Conservation (phyloP, 2,888 invertebrate genomes). For the Calliphora vomitoria region DNA sequence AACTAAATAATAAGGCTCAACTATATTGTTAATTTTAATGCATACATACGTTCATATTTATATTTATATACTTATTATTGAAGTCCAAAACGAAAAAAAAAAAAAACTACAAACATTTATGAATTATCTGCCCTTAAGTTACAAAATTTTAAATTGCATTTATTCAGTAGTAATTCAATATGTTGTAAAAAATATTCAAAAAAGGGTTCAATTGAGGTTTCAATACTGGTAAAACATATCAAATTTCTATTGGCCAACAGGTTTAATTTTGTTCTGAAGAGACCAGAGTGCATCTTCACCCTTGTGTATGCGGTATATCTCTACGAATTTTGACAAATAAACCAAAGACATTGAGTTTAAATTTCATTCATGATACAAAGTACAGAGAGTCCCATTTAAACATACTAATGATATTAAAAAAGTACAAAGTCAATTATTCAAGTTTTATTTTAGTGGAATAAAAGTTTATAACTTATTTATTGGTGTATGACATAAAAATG, state of each 20-base stretch:
- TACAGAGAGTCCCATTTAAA: too few relatives aligned
- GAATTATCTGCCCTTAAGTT: slow-evolving; percentile 31
- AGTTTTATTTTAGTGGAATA: too few relatives aligned
- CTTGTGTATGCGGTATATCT: background rate
- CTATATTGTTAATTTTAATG: background rate
- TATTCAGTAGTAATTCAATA: slow-evolving; percentile 35
- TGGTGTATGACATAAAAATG: too few relatives aligned
- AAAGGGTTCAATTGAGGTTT: background rate
- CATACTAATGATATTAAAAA: too few relatives aligned
- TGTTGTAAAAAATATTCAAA: background rate
- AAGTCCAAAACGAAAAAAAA: background rate
- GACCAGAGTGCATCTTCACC: background rate
- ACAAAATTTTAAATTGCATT: slow-evolving; percentile 8
- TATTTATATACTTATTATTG: background rate
- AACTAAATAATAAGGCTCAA: background rate
- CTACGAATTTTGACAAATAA: too few relatives aligned
- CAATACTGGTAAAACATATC: slow-evolving; percentile 7
- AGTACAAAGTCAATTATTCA: too few relatives aligned
- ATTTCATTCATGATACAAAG: too few relatives aligned
- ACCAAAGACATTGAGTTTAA: too few relatives aligned
- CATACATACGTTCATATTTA: background rate
- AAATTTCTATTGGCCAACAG: slow-evolving; percentile 21
- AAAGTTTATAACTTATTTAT: too few relatives aligned
- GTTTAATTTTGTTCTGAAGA: background rate
- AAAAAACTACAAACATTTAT: background rate